Percentiles rank a stretch among this genome's conserved stretches.
phyloP scores from a whole-genome alignment of 2,888 invertebrate species.

The Temnothorax unifasciatus region DNA sequence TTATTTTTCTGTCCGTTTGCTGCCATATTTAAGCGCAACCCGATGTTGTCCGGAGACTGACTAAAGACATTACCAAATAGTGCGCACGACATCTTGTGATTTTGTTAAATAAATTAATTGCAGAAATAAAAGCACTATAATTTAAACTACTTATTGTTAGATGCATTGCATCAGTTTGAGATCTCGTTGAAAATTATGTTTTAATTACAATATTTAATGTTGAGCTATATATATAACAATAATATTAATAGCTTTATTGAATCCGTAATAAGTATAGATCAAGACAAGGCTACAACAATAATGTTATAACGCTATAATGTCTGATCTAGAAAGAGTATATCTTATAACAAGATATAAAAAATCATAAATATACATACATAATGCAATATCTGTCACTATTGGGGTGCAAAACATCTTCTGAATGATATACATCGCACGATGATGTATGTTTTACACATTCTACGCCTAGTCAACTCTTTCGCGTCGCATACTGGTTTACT shows the following conservation, averaged over 20 bases:
- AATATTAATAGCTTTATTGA: neutral
- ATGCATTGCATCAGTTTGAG: neutral
- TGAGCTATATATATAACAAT: neutral
- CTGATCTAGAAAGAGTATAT: neutral
- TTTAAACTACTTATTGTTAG: neutral
- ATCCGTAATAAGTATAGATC: neutral
- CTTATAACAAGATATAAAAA: neutral
- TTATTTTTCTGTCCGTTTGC: constrained; percentile 16
- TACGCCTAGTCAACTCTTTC: constrained; percentile 10
- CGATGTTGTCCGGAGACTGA: neutral
- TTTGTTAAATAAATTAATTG: constrained; percentile 1
- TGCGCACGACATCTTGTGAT: neutral
- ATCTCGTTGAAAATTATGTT: neutral
- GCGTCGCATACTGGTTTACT: neutral
- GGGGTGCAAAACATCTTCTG: neutral
- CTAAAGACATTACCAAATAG: neutral
- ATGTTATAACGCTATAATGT: neutral
- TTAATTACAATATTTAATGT: neutral
- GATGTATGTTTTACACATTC: neutral
- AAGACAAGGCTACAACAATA: neutral
- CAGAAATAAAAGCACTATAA: neutral
- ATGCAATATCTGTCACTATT: neutral
- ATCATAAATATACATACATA: neutral
- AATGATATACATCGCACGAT: neutral
- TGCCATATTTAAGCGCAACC: constrained; percentile 21